These are phyloP conservation scores for Caradrina kadenii DNA, from an alignment of 2,888 invertebrate species.

Conservation along the genomic window DNA sequence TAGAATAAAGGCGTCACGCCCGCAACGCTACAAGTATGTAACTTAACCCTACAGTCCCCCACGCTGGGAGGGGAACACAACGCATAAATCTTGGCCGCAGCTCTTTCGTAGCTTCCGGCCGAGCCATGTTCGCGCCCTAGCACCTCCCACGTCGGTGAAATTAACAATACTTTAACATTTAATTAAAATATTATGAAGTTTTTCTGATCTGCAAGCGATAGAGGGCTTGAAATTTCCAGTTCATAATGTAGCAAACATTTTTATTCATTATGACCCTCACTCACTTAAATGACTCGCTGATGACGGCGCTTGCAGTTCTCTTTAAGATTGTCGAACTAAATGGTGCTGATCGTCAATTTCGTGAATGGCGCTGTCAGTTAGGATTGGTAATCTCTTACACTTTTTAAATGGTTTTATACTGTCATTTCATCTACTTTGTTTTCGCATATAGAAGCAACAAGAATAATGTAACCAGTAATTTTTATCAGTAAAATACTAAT, in stretches of 20 bases:
- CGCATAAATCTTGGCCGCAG: slow-evolving; percentile 77
- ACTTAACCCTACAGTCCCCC: slow-evolving; percentile 33
- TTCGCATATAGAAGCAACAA: too few relatives aligned
- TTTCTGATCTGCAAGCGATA: slow-evolving; percentile 12
- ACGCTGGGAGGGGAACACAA: slow-evolving; percentile 58
- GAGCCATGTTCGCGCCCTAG: slow-evolving; percentile 62
- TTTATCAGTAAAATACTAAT: too few relatives aligned
- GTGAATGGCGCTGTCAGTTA: too few relatives aligned
- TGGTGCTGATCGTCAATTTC: too few relatives aligned
- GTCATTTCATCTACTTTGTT: too few relatives aligned
- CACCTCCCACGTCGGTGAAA: slow-evolving; percentile 68
- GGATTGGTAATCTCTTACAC: too few relatives aligned
- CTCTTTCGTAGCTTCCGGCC: slow-evolving; percentile 70
- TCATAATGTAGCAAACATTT: background rate
- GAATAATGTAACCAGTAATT: too few relatives aligned
- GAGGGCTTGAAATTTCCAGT: background rate
- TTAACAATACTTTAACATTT: slow-evolving; percentile 76
- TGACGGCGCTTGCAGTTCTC: too few relatives aligned
- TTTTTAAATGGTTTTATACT: too few relatives aligned
- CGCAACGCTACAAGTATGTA: slow-evolving; percentile 36
- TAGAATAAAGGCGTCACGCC: background rate
- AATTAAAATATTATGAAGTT: slow-evolving; percentile 67
- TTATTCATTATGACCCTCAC: too few relatives aligned
- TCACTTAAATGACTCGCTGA: too few relatives aligned
- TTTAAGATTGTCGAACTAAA: too few relatives aligned